Conservation (phyloP, 2,113 vertebrate species). For the Syngnathus floridae region DNA sequence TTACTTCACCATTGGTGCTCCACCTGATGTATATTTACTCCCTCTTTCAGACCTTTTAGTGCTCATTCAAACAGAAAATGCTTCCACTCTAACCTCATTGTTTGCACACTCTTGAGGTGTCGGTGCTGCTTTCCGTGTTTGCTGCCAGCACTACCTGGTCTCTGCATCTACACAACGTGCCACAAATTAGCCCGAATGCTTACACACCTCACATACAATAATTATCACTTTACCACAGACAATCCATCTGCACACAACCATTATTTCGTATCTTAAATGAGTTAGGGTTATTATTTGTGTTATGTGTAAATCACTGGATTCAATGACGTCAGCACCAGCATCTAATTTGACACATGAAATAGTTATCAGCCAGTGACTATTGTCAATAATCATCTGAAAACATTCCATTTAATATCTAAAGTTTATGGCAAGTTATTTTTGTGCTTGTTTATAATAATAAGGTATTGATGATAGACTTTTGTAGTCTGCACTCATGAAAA, state of each 20-base stretch:
- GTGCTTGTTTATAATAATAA: background rate
- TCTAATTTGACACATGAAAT: too few relatives aligned
- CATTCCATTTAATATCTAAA: background rate
- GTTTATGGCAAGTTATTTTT: too few relatives aligned
- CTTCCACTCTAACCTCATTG: background rate
- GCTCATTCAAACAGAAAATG: conserved; percentile 1
- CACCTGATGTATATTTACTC: background rate
- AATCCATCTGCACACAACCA: too few relatives aligned
- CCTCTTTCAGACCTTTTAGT: conserved; percentile 5
- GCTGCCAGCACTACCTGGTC: too few relatives aligned
- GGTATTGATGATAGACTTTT: background rate
- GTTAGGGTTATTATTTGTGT: too few relatives aligned
- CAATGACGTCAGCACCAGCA: too few relatives aligned
- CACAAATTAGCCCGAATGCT: background rate
- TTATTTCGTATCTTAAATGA: too few relatives aligned
- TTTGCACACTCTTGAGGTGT: background rate
- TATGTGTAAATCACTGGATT: too few relatives aligned
- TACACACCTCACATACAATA: background rate
- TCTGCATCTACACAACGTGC: background rate
- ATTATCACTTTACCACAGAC: too few relatives aligned
- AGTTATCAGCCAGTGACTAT: background rate
- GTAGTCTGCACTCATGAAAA: background rate
- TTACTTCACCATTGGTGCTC: conserved; percentile 3
- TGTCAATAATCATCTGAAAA: background rate
- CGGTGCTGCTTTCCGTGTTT: background rate